These are phyloP conservation scores for Caenorhabditis afra DNA, from an alignment of 2,888 invertebrate species.

Conservation along the genomic window DNA sequence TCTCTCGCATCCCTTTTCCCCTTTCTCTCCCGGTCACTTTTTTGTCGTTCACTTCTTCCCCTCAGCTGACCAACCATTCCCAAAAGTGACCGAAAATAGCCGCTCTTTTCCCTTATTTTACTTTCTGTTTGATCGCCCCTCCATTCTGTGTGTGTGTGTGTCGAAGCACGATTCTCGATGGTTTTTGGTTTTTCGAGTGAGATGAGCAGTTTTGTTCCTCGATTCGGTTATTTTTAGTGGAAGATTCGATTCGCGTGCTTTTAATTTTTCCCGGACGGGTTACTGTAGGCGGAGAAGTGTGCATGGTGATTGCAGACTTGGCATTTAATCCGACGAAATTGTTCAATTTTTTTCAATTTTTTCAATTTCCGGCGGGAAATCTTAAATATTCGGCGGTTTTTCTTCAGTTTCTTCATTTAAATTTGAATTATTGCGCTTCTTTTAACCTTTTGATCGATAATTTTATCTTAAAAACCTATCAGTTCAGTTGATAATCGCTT, in stretches of 20 bases:
- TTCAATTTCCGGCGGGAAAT: background rate
- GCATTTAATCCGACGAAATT: background rate
- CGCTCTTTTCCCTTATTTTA: background rate
- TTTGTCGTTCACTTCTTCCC: background rate
- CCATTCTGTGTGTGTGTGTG: background rate
- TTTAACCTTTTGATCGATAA: too few relatives aligned
- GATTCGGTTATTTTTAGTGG: slow-evolving; percentile 1
- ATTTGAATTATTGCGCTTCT: too few relatives aligned
- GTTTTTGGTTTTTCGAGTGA: background rate
- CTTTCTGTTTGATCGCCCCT: slow-evolving; percentile 12
- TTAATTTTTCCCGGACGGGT: background rate
- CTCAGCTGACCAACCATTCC: slow-evolving; percentile 18
- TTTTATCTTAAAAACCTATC: too few relatives aligned
- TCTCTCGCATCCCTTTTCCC: background rate
- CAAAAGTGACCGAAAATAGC: slow-evolving; percentile 21
- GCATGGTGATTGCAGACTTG: background rate
- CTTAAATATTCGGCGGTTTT: background rate
- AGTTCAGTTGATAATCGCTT: too few relatives aligned
- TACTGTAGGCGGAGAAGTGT: background rate
- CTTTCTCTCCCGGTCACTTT: slow-evolving; percentile 1
- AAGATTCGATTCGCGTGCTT: too few relatives aligned
- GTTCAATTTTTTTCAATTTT: background rate
- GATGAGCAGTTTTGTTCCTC: background rate
- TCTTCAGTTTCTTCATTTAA: background rate
- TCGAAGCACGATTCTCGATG: background rate